These are phyloP conservation scores for Erebia epiphron DNA, from an alignment of 2,888 invertebrate genomes.

Conservation along the genomic window DNA sequence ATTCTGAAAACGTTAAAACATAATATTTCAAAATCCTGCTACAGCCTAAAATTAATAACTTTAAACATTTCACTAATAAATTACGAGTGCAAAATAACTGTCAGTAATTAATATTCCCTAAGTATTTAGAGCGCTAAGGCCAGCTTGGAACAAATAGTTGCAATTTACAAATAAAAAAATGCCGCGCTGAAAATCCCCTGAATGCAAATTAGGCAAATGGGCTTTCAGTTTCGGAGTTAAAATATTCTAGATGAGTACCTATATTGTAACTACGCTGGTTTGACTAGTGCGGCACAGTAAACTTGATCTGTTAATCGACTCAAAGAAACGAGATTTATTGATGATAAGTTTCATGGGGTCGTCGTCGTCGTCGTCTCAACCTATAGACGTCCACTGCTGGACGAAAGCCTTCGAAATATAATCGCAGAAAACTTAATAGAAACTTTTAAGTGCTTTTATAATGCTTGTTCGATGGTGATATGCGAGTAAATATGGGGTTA, in stretches of 20 bases:
- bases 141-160: constrained; percentile 32
- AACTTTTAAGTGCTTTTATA: too few relatives aligned
- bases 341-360: too few relatives aligned
- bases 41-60: constrained; percentile 7
- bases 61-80: constrained; percentile 11
- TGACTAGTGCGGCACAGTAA: background rate
- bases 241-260: constrained; percentile 30
- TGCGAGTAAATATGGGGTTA: too few relatives aligned
- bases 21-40: constrained; percentile 1
- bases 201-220: constrained; percentile 39
- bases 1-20: background rate
- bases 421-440: too few relatives aligned
- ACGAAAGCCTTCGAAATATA: too few relatives aligned
- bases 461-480: too few relatives aligned
- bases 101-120: constrained; percentile 24
- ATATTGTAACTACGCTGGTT: constrained; percentile 19
- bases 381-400: too few relatives aligned
- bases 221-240: constrained; percentile 34
- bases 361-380: too few relatives aligned
- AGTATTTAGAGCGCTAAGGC: constrained; percentile 27
- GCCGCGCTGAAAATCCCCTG: constrained; percentile 30
- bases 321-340: too few relatives aligned
- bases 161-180: constrained; percentile 36
- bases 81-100: constrained; percentile 21
- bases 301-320: background rate